Conservation (phyloP, 2,113 vertebrate species). For the Otocyon megalotis region DNA sequence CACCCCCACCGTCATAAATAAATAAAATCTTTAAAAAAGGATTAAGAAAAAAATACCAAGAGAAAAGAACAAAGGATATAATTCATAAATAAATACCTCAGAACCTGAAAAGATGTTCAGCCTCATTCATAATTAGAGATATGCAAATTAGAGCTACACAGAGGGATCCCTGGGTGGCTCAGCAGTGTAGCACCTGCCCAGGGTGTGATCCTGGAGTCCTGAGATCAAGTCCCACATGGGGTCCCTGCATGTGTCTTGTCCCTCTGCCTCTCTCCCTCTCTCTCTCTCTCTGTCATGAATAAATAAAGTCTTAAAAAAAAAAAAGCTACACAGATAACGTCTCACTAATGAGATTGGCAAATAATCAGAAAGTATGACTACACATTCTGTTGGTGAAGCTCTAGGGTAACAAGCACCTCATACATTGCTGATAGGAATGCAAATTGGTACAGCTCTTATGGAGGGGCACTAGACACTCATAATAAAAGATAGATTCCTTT, state of each 20-base stretch:
- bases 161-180: too few relatives aligned
- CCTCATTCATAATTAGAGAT: background rate
- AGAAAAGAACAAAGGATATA: background rate
- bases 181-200: too few relatives aligned
- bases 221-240: too few relatives aligned
- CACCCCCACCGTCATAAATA: too few relatives aligned
- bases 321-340: background rate
- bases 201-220: too few relatives aligned
- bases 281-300: too few relatives aligned
- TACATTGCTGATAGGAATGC: background rate
- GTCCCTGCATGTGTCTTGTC: too few relatives aligned
- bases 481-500: background rate
- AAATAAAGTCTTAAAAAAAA: too few relatives aligned
- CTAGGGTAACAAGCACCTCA: background rate
- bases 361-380: background rate
- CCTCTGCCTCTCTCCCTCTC: too few relatives aligned
- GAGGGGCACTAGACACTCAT: background rate
- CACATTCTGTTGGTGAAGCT: background rate
- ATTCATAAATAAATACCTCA: background rate
- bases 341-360: background rate
- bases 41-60: background rate
- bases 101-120: background rate
- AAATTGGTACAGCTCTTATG: background rate
- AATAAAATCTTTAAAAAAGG: too few relatives aligned
- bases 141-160: background rate